These are phyloP conservation scores for Cerastoderma edule DNA, from an alignment of 2,888 invertebrate species.

Conservation along the genomic window DNA sequence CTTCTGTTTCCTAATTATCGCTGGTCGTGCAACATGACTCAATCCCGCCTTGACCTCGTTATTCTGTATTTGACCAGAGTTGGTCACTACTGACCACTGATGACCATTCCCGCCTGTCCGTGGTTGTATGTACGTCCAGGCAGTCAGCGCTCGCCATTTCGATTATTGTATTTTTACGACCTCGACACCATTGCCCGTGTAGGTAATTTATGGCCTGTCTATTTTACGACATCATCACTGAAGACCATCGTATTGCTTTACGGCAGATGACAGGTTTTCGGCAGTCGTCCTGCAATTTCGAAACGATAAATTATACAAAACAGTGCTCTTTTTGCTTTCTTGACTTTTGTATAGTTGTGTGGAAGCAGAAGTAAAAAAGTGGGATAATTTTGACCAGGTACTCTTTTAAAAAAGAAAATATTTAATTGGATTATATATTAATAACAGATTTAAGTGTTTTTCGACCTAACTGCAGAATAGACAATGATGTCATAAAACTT, in stretches of 20 bases:
- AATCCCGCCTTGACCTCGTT: too few species aligned
- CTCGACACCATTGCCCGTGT: not conserved
- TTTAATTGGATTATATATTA: not conserved
- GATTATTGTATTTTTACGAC: slow-evolving; percentile 20
- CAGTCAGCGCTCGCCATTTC: not conserved
- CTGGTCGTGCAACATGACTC: too few species aligned
- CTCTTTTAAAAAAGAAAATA: not conserved
- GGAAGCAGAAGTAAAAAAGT: not conserved
- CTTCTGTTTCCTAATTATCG: too few species aligned
- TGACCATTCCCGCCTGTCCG: too few species aligned
- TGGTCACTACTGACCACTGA: too few species aligned
- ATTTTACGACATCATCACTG: slow-evolving; percentile 16
- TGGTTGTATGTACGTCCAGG: slow-evolving; percentile 1
- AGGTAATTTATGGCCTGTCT: slow-evolving; percentile 13
- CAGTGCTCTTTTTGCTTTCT: too few species aligned
- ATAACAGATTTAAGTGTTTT: slow-evolving; percentile 5
- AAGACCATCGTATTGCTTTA: slow-evolving; percentile 3
- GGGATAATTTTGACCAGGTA: not conserved
- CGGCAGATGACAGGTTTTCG: slow-evolving; percentile 13
- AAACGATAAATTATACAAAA: slow-evolving; percentile 9
- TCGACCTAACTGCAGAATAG: not conserved
- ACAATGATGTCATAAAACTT: too few species aligned
- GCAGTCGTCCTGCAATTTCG: slow-evolving; percentile 9
- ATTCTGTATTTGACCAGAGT: too few species aligned
- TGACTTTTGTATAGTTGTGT: slow-evolving; percentile 4